Conservation (phyloP, 2,888 invertebrate species). For the Campopleginae sp. region DNA sequence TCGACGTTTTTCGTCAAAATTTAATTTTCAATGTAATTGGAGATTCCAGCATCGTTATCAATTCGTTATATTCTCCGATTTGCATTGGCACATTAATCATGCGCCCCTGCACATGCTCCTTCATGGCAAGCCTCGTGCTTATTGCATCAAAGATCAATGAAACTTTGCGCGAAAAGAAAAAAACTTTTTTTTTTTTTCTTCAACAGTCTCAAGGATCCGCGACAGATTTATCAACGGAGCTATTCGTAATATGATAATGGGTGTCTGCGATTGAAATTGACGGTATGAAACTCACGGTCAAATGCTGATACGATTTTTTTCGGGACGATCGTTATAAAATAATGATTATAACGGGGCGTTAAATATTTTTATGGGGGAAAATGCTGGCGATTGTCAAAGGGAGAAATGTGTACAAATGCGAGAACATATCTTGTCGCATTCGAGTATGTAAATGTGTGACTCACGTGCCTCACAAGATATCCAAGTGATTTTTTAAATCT, state of each 20-base stretch:
- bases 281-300: background rate
- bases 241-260: slow-evolving; percentile 25
- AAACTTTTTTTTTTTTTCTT: slow-evolving; percentile 3
- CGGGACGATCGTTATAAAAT: background rate
- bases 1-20: no score
- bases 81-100: background rate
- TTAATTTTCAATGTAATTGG: background rate
- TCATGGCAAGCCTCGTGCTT: slow-evolving; percentile 29
- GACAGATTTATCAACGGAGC: slow-evolving; percentile 15
- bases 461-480: background rate
- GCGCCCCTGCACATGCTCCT: background rate
- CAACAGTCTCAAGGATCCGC: slow-evolving; percentile 10
- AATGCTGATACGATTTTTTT: background rate
- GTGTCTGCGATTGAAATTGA: background rate
- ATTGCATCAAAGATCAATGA: slow-evolving; percentile 74
- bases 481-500: background rate
- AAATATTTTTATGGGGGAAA: background rate
- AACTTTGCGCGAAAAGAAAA: slow-evolving; percentile 71
- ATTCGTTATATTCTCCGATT: background rate
- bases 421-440: background rate
- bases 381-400: background rate
- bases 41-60: background rate
- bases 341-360: background rate
- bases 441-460: background rate
- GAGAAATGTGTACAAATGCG: background rate